Percentiles rank a stretch among this genome's conserved stretches.
These are phyloP conservation scores for Syrrhaptes paradoxus DNA, from an alignment of 2,113 vertebrate genomes.

Conservation along the genomic window DNA sequence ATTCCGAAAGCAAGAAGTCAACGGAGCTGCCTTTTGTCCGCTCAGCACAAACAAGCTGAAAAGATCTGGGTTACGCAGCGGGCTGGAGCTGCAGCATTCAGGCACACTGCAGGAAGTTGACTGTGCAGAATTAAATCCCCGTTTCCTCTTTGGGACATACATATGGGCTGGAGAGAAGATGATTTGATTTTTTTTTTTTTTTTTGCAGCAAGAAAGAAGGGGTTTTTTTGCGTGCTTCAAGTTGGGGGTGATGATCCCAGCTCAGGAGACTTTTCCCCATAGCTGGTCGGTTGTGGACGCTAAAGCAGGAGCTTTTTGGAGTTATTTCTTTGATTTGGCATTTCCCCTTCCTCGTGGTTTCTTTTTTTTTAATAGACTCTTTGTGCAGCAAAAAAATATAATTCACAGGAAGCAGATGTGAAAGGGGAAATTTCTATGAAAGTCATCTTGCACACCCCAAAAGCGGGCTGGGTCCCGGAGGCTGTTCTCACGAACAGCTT, in stretches of 20 bases:
- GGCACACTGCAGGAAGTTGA: background rate
- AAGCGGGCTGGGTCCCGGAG: background rate
- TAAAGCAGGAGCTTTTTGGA: background rate
- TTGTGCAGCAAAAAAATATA: background rate
- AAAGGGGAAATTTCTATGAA: background rate
- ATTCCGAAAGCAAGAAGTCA: slow-evolving; percentile 3
- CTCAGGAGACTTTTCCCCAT: background rate
- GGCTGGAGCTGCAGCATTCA: background rate
- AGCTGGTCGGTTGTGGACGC: background rate
- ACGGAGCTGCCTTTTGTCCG: background rate
- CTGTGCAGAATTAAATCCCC: slow-evolving; percentile 12
- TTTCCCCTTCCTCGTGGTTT: background rate
- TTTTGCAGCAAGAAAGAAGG: background rate
- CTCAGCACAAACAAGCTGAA: slow-evolving; percentile 18
- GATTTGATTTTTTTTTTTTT: background rate
- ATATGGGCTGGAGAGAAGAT: background rate
- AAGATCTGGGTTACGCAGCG: slow-evolving; percentile 13
- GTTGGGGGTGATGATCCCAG: background rate
- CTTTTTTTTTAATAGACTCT: background rate
- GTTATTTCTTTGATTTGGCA: background rate
- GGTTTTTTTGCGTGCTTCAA: background rate
- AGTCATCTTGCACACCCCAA: background rate
- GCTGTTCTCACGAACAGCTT: background rate
- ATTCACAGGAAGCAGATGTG: background rate
- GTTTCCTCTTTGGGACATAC: background rate